Evolutionary conservation across 2,888 invertebrate species (phyloP).

Genomic region (Brachyopa scutellaris): DNA sequence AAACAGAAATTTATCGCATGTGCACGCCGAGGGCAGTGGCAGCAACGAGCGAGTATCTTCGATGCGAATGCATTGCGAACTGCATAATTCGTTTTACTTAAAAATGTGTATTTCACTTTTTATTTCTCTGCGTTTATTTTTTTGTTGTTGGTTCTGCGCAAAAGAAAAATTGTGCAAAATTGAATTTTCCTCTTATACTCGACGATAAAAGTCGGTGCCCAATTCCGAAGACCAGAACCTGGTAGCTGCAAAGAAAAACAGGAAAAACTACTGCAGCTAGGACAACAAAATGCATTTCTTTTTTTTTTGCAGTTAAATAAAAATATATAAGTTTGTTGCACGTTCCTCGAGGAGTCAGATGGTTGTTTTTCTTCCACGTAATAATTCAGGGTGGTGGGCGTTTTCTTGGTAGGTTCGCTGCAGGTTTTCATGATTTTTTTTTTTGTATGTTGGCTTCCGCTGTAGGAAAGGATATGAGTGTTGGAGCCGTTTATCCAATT

Average conservation of each 20-base stretch:
- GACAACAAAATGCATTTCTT: constrained; percentile 7
- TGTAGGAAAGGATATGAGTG: constrained; percentile 31
- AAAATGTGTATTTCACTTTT: constrained; percentile 45
- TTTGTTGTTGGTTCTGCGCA: not conserved
- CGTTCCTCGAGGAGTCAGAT: constrained; percentile 2
- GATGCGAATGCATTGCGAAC: constrained; percentile 40
- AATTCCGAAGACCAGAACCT: constrained; percentile 16
- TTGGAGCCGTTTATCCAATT: constrained; percentile 60
- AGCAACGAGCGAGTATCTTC: not conserved
- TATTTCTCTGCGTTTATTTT: not conserved
- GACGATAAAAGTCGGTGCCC: constrained; percentile 12
- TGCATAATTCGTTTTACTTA: constrained; percentile 61
- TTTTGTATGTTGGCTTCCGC: not conserved
- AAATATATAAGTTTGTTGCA: constrained; percentile 39
- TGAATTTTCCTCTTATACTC: constrained; percentile 51
- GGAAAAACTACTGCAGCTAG: constrained; percentile 29
- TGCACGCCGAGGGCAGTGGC: not conserved
- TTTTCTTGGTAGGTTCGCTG: constrained; percentile 26
- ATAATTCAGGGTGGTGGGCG: not conserved
- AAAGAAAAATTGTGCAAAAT: constrained; percentile 35
- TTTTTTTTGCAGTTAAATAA: constrained; percentile 26
- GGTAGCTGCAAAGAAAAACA: constrained; percentile 25
- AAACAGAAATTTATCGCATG: constrained; percentile 18
- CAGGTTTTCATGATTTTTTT: not conserved
- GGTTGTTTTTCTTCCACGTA: constrained; percentile 4